Evolutionary conservation across 2,888 invertebrate species (phyloP), one percentile per base, ranked within the genome.

Genomic region (Bedellia somnulentella): DNA sequence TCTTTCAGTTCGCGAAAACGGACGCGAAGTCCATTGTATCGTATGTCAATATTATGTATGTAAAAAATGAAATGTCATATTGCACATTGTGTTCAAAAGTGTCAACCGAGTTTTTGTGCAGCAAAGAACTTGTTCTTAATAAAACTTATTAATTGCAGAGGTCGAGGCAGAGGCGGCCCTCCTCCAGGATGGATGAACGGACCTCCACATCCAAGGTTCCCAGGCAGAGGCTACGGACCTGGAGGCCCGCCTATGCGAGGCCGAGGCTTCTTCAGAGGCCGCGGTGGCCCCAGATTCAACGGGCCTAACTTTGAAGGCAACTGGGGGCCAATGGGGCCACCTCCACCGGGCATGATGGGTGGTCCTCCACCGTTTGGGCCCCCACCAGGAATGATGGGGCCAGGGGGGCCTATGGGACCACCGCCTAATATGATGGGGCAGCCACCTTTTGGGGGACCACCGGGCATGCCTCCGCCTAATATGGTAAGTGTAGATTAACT

Each of bases 281-380:
- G 78, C 1, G 79, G 79, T 1, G 78, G 61, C 0, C 70, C 71
- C 0, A 52, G 68, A 4, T 73, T 78, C 35, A 58, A 75, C 43
- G 73, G 79, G 4, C 80, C 79, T 0, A 66, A 59, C 38, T 71
- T 57, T 27, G 73, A 73, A 45, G 85, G 83, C 10, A 87, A 84
- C 53, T 88, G 87, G 86, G 85, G 83, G 9, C 82, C 82, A 14
- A 79, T 77, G 63, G 80, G 80, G 0, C 79, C 79, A 0, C 79
- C 79, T 0, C 80, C 80, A 13, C 70, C 83, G 15, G 81, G 66
- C 0, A 70, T 23, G 15, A 33, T 26, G 27, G 30, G 66, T 0
- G 70, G 70, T 0, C 68, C 70, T 1, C 70, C 70, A 0, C 71
- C 70, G 3, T 73, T 59, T 33, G 75, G 76, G 0, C 75, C 75